Conservation (phyloP, 2,113 vertebrate genomes). For the Istiophorus platypterus region DNA sequence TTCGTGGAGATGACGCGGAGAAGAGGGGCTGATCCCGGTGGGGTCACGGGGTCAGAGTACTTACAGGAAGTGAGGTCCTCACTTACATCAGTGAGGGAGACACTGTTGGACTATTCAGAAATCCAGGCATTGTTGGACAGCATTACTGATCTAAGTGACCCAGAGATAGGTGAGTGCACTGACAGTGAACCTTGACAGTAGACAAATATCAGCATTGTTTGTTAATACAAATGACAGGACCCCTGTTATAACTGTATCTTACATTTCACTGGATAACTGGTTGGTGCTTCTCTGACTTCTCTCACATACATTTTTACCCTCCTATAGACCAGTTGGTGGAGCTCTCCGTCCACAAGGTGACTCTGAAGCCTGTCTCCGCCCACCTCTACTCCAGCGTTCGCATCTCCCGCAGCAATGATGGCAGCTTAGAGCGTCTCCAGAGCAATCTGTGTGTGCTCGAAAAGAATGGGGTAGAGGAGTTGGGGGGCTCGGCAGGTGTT, state of each 20-base stretch:
- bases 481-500: conserved; percentile 74
- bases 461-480: conserved; percentile 67
- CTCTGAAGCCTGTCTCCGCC: conserved; percentile 85
- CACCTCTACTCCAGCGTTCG: conserved; percentile 85
- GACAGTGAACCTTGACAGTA: neutral
- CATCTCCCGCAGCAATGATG: conserved; percentile 68
- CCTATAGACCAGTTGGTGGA: conserved; percentile 86
- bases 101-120: conserved; percentile 82
- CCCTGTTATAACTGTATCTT: neutral
- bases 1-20: conserved; percentile 73
- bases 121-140: conserved; percentile 82
- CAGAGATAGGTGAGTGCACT: conserved; percentile 80
- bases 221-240: neutral
- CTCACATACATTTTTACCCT: neutral
- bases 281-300: neutral
- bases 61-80: conserved; percentile 89
- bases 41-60: conserved; percentile 79
- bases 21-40: conserved; percentile 24
- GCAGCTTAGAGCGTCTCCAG: conserved; percentile 71
- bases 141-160: conserved; percentile 74
- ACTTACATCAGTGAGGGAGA: conserved; percentile 85
- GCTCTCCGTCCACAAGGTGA: conserved; percentile 86
- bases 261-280: rapidly evolving
- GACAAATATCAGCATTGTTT: neutral
- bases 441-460: conserved; percentile 75